phyloP scores from a whole-genome alignment of 2,888 invertebrate genomes.

The Drosophila merina region DNA sequence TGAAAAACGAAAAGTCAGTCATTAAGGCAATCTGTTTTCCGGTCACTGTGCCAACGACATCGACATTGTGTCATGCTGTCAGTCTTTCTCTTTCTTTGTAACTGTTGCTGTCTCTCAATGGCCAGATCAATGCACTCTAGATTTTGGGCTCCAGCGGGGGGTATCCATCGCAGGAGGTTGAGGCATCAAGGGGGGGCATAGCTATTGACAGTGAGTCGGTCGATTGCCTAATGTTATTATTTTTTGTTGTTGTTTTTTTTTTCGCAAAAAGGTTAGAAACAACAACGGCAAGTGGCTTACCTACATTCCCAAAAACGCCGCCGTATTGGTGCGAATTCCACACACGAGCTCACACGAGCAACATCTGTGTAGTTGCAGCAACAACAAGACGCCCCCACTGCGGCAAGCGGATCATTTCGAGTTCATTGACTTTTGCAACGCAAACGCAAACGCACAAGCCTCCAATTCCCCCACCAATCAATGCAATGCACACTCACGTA shows the following conservation, averaged over 20 bases:
- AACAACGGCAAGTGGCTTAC: constrained; percentile 73
- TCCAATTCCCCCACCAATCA: constrained; percentile 71
- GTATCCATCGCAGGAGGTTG: background rate
- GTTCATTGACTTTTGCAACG: constrained; percentile 73
- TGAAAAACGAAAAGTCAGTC: constrained; percentile 76
- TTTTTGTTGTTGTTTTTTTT: constrained; percentile 57
- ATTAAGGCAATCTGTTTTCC: constrained; percentile 81
- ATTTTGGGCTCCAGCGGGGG: background rate
- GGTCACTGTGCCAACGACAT: constrained; percentile 82
- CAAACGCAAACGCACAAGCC: constrained; percentile 70
- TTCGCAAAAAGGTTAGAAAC: constrained; percentile 74
- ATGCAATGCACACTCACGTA: constrained; percentile 78
- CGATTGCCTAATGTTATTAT: constrained; percentile 66
- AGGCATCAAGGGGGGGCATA: constrained; percentile 22
- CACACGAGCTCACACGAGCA: constrained; percentile 38
- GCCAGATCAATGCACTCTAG: constrained; percentile 68
- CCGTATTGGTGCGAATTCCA: constrained; percentile 69
- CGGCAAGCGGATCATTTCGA: constrained; percentile 34
- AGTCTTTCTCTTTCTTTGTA: constrained; percentile 5
- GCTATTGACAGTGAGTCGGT: constrained; percentile 67
- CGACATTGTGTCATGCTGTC: constrained; percentile 74
- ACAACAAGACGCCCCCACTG: constrained; percentile 22
- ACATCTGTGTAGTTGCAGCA: constrained; percentile 11
- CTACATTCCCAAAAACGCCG: constrained; percentile 72
- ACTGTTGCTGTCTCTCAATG: constrained; percentile 38